Evolutionary conservation across 1,140 invertebrate genomes (phyloP), one percentile per base, ranked within the genome.

Genomic region (Mizuhopecten yessoensis): DNA sequence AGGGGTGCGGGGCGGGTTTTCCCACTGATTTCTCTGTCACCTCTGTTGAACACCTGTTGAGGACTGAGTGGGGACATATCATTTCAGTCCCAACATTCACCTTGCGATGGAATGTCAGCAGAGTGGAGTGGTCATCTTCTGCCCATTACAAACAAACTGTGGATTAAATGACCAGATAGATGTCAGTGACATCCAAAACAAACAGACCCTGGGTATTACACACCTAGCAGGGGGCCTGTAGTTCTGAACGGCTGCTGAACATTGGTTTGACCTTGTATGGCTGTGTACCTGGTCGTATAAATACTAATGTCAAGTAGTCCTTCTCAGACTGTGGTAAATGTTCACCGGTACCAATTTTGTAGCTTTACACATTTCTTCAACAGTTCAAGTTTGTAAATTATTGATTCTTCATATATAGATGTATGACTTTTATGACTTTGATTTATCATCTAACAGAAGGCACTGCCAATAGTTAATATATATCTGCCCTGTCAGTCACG

Each of bases 41-140:
- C 9, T 20, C 42, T 75, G 57, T 75, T 75, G 57, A 75, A 75
- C 57, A 75, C 57, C 57, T 75, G 57, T 23, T 75, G 57, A 29
- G 57, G 57, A 75, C 23, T 17, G n/a, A 75, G 57, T 75, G 17
- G 23, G 5, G 11, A 75, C 23, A 75, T 75, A 29, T 29, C 11
- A 29, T 29, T 7, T 75, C 23, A 75, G n/a, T 75, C 57, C 57
- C 57, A 75, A 75, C 57, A 13, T 17, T 29, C 23, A 75, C 57
- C 57, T 75, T 2, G 20, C 29, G 57, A 5, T 75, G 57, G 57
- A 75, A 75, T 75, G 57, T 75, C 57, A 75, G 57, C 57, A 75
- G 57, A 75, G 57, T 75, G 57, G 57, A 75, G 57, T 75, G 57
- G 57, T 75, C 57, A 75, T 75, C 57, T 75, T 75, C 57, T 75